Conservation (phyloP, 2,888 invertebrate species). For the Xiphydria camelus region DNA sequence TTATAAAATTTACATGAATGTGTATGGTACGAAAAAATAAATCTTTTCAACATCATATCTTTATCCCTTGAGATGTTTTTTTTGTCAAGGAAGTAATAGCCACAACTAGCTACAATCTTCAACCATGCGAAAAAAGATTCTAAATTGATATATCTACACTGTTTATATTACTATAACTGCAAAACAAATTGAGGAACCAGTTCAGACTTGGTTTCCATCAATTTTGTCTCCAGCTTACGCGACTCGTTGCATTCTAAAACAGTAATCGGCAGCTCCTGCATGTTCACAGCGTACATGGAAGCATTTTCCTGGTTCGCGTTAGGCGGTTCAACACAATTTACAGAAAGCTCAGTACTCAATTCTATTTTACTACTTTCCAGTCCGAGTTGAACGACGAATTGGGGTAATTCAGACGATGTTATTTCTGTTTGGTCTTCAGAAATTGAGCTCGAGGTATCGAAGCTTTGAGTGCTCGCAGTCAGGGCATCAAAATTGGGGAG, state of each 20-base stretch:
- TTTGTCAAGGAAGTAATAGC: no score
- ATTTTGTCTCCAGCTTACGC: not conserved
- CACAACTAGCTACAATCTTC: no score
- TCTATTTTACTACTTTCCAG: not conserved
- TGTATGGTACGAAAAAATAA: no score
- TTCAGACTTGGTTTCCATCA: not conserved
- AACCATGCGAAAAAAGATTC: no score
- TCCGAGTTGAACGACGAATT: constrained; percentile 6
- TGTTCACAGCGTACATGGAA: no score
- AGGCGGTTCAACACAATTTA: no score
- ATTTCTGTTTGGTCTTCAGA: not conserved
- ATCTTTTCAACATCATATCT: no score
- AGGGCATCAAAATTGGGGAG: not conserved
- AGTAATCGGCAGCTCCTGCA: constrained; percentile 23
- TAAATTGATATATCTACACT: no score
- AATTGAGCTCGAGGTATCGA: not conserved
- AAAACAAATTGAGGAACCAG: not conserved
- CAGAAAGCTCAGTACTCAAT: not conserved
- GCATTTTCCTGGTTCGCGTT: no score
- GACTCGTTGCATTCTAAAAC: constrained; percentile 25
- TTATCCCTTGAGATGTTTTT: no score
- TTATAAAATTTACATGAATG: no score
- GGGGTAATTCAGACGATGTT: constrained; percentile 7
- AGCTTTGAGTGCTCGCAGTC: not conserved
- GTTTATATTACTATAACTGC: not conserved